phyloP scores from a whole-genome alignment of 2,113 vertebrate species.

The Thunnus thynnus region DNA sequence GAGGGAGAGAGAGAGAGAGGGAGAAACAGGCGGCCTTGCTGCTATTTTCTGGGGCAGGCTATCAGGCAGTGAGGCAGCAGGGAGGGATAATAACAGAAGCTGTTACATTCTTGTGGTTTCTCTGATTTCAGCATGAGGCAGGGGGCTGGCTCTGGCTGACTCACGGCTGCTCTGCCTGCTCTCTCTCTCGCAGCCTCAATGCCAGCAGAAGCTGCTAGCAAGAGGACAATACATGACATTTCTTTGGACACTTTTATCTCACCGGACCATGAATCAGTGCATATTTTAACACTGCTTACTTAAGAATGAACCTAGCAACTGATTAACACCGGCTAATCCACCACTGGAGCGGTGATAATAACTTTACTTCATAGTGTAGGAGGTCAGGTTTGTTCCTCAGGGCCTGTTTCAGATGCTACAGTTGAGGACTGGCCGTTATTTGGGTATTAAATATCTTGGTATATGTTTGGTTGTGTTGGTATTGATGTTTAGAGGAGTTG shows the following conservation, averaged over 20 bases:
- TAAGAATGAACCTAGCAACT: constrained; percentile 40
- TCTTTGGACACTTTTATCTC: constrained; percentile 56
- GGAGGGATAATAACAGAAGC: constrained; percentile 82
- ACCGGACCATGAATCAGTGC: constrained; percentile 10
- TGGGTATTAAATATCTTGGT: background rate
- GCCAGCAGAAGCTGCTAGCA: constrained; percentile 53
- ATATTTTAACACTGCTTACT: constrained; percentile 27
- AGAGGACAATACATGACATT: constrained; percentile 67
- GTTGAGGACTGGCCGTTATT: background rate
- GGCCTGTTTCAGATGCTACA: constrained; percentile 8
- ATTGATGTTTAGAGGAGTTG: constrained; percentile 1
- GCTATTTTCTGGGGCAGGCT: constrained; percentile 72
- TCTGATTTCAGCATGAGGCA: constrained; percentile 80
- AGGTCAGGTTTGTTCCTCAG: constrained; percentile 5
- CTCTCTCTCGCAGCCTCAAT: constrained; percentile 27
- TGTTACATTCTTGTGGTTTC: constrained; percentile 84
- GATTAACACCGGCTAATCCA: constrained; percentile 40
- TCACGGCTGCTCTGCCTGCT: constrained; percentile 55
- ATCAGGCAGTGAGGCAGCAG: constrained; percentile 74
- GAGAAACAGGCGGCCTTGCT: constrained; percentile 49
- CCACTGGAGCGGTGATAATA: constrained; percentile 3
- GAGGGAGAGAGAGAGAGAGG: constrained; percentile 3
- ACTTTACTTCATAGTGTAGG: constrained; percentile 12
- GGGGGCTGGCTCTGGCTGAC: constrained; percentile 70
- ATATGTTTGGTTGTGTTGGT: background rate